phyloP scores from a whole-genome alignment of 2,113 vertebrate genomes.

The Dasyurus viverrinus region DNA sequence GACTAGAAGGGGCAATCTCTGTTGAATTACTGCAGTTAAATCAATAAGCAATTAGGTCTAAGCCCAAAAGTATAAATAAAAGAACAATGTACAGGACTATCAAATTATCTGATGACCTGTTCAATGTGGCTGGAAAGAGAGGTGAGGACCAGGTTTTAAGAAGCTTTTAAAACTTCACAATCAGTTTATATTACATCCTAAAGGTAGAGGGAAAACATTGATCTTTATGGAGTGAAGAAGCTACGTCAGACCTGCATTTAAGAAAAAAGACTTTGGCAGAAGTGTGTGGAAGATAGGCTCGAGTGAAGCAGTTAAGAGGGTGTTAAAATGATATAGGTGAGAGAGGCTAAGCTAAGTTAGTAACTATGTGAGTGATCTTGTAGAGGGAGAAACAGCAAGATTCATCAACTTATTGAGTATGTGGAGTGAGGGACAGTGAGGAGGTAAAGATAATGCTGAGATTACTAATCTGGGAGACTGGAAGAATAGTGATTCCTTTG shows the following conservation, averaged over 20 bases:
- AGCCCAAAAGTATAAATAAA: not conserved
- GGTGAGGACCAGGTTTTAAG: not conserved
- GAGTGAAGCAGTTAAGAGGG: not conserved
- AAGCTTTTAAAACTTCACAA: not conserved
- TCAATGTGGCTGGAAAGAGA: not conserved
- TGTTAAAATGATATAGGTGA: not conserved
- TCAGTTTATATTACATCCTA: not conserved
- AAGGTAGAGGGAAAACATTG: not conserved
- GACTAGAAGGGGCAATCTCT: not conserved
- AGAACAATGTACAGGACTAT: not conserved
- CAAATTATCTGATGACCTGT: not conserved
- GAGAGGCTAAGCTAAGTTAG: not conserved
- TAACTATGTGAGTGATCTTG: not conserved
- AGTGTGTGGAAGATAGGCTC: not conserved
- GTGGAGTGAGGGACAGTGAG: not conserved
- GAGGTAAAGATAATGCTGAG: not conserved
- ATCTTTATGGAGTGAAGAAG: not conserved
- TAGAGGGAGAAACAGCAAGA: not conserved
- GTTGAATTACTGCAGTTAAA: not conserved
- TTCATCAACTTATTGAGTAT: not conserved
- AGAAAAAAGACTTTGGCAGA: not conserved
- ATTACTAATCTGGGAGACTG: not conserved
- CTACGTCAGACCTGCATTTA: not conserved
- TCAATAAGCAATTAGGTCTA: not conserved
- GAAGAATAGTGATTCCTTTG: not conserved